Evolutionary conservation across 1,140 invertebrate genomes (phyloP), one percentile per base, ranked within the genome.

Genomic region (Cherax quadricarinatus): DNA sequence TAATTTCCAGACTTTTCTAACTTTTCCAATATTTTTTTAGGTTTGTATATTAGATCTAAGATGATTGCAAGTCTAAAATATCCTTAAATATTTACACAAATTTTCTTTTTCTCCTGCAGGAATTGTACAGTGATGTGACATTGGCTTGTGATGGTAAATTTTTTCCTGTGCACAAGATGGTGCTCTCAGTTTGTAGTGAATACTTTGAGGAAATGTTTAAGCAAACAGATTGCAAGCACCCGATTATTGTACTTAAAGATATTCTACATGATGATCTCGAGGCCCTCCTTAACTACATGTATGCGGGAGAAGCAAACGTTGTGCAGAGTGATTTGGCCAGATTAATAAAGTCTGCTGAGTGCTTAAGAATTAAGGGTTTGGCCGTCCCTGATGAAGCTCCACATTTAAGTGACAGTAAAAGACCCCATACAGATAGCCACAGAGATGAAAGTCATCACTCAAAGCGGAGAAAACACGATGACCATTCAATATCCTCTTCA

Each of bases 41-140:
- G 30, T 41, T 41, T 41, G 30, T 41, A 41, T 41, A 2, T 41
- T 41, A 41, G 30, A 41, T 41, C 30, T 41, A 41, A 41, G 30
- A 41, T 1, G 30, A 41, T 41, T 41, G 30, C 30, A 41, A 41
- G 30, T 41, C 30, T 41, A 41, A 41, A 41, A 41, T 41, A 41
- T 41, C 2, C 30, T 41, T 41, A 41, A 41, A 41, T 41, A 41
- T 41, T 41, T 41, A 41, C 2, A 41, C 9, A 57, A 10, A 53
- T 49, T n/a, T 78, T 14, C 6, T 87, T 21, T 78, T 21, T 41
- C n/a, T 53, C 73, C 62, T 73, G 49, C 88, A 90, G 88, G 88
- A 90, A 70, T 41, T 90, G n/a, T 90, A 90, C 66, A 90, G 88
- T 78, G 88, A 90, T 66, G 88, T 90, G n/a, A 90, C 88, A 10